A percentile compares a stretch with the other conserved stretches of the same genome.
These are phyloP conservation scores for Campylomormyrus numenius DNA, from an alignment of 2,113 vertebrate genomes.

Conservation along the genomic window DNA sequence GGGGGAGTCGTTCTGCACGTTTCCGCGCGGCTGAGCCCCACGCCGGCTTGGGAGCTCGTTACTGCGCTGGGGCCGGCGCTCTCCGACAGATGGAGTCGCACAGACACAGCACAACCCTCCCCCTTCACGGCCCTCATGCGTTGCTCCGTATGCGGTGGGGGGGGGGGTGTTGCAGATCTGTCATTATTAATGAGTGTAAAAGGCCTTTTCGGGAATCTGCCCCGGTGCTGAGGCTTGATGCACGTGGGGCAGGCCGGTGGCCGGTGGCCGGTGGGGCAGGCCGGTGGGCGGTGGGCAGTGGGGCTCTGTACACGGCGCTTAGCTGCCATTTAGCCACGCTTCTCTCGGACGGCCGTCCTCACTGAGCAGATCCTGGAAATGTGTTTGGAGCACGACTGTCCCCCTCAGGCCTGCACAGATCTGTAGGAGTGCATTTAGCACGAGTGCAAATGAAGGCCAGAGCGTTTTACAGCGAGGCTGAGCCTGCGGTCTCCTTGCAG, in stretches of 20 bases:
- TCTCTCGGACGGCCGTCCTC: not conserved
- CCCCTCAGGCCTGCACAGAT: not conserved
- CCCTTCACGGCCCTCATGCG: not conserved
- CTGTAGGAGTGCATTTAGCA: not conserved
- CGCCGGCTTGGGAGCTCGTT: not conserved
- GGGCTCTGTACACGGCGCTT: not conserved
- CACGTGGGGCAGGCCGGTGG: not conserved
- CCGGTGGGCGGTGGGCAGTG: not conserved
- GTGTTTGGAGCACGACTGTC: not conserved
- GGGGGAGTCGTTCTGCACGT: not conserved
- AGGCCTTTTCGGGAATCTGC: not conserved
- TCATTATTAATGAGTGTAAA: not conserved
- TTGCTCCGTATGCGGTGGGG: not conserved
- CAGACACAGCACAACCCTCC: not conserved
- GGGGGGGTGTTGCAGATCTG: not conserved
- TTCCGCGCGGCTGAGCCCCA: not conserved
- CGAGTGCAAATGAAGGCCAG: not conserved
- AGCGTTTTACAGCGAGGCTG: not conserved
- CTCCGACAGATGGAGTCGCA: not conserved
- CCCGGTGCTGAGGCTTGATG: not conserved
- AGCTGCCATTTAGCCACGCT: not conserved
- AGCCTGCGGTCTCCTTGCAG: not conserved
- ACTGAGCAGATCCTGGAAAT: not conserved
- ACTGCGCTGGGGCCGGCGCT: not conserved
- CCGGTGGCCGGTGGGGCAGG: too few relatives aligned